Evolutionary conservation across 2,113 vertebrate genomes (phyloP).

Genomic region (Larimichthys polyactis): DNA sequence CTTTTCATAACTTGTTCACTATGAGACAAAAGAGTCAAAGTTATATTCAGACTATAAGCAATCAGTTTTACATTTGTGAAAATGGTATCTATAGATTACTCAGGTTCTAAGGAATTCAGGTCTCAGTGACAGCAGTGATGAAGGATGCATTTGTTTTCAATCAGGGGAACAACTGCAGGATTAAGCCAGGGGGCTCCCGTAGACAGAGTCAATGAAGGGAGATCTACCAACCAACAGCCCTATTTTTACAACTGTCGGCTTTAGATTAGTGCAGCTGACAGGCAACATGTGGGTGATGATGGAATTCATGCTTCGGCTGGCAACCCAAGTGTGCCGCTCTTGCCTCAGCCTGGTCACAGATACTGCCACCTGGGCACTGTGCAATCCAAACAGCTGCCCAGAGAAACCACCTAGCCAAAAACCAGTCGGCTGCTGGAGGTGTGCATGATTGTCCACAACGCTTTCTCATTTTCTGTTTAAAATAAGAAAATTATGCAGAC

Average conservation of each 20-base stretch:
- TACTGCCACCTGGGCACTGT: constrained; percentile 48
- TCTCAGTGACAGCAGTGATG: constrained; percentile 34
- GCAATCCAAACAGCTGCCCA: constrained; percentile 52
- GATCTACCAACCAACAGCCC: constrained; percentile 27
- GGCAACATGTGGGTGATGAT: constrained; percentile 58
- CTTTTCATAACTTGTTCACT: not conserved
- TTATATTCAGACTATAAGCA: not conserved
- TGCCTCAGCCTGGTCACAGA: constrained; percentile 14
- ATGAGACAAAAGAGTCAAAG: not conserved
- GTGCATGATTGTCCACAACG: constrained; percentile 30
- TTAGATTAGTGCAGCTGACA: constrained; percentile 75
- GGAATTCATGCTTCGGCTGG: constrained; percentile 59
- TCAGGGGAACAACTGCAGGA: constrained; percentile 74
- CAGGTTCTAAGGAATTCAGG: constrained; percentile 10
- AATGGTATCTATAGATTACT: constrained; percentile 15
- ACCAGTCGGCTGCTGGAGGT: constrained; percentile 30
- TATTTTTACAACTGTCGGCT: constrained; percentile 76
- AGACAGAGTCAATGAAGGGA: constrained; percentile 27
- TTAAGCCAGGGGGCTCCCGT: constrained; percentile 40
- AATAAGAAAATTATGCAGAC: constrained; percentile 28
- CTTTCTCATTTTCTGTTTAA: constrained; percentile 28
- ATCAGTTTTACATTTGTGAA: constrained; percentile 1
- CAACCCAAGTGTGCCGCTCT: constrained; percentile 39
- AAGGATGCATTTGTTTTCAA: constrained; percentile 68
- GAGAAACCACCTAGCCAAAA: constrained; percentile 27